These are phyloP conservation scores for Peromyscus aztecus DNA, from an alignment of 2,797 vertebrate genomes.

Conservation along the genomic window DNA sequence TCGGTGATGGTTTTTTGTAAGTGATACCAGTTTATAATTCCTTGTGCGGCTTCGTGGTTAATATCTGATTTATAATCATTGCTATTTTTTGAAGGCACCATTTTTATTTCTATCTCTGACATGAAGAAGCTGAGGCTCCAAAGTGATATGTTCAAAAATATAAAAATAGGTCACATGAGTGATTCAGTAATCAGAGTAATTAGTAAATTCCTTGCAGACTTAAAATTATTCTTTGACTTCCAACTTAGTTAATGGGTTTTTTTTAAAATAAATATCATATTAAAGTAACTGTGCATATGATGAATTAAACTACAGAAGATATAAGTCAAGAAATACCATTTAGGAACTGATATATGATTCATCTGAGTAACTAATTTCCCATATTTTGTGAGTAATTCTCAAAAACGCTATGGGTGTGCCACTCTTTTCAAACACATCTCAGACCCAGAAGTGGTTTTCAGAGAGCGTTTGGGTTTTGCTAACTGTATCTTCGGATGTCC, in stretches of 20 bases:
- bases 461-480: background rate
- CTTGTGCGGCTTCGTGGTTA: background rate
- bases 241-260: conserved; percentile 50
- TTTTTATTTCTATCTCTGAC: background rate
- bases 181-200: conserved; percentile 42
- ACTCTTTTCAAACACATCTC: background rate
- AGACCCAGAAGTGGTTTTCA: background rate
- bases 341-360: conserved; percentile 39
- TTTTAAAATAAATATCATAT: background rate
- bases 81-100: background rate
- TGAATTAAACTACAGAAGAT: conserved; percentile 41
- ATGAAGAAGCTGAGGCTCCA: background rate
- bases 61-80: background rate
- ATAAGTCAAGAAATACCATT: conserved; percentile 21
- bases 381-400: conserved; percentile 48
- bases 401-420: background rate
- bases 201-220: conserved; percentile 31
- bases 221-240: conserved; percentile 37
- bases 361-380: background rate
- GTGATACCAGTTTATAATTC: background rate
- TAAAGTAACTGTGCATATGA: background rate
- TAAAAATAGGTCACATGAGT: conserved; percentile 15
- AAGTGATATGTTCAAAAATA: conserved; percentile 1
- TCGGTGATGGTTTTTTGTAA: conserved; percentile 22
- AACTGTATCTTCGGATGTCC: background rate